Percentiles rank a stretch among this genome's conserved stretches.
These are phyloP conservation scores for Yasuhikotakia modesta DNA, from an alignment of 2,797 vertebrate genomes.

Conservation along the genomic window DNA sequence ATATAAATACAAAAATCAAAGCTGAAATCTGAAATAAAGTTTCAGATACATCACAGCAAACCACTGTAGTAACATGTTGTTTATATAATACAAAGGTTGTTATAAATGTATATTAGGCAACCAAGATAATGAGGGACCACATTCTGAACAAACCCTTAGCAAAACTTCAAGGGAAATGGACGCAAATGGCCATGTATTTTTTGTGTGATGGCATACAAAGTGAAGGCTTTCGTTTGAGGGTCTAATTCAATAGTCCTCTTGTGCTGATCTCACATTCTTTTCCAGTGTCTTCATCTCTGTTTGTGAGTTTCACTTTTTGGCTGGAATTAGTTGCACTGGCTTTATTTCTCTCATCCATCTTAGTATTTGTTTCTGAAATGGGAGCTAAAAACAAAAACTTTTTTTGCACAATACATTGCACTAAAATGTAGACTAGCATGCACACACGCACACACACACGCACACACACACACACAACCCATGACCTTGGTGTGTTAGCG, in stretches of 20 bases:
- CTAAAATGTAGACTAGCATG: background rate
- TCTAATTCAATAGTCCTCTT: constrained; percentile 53
- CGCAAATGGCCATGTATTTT: constrained; percentile 46
- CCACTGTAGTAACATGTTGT: constrained; percentile 16
- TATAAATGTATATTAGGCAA: constrained; percentile 25
- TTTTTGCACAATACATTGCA: background rate
- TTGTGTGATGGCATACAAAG: constrained; percentile 46
- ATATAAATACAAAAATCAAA: constrained; percentile 36
- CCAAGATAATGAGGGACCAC: constrained; percentile 13
- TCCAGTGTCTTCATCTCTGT: constrained; percentile 88
- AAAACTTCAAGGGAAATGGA: constrained; percentile 47
- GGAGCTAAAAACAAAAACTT: constrained; percentile 35
- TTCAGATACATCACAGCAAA: constrained; percentile 14
- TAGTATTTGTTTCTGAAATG: constrained; percentile 50
- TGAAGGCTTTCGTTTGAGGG: constrained; percentile 31
- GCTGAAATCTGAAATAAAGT: background rate
- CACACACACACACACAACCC: too few species aligned
- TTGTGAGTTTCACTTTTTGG: constrained; percentile 45
- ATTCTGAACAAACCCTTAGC: constrained; percentile 47
- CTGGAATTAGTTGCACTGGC: constrained; percentile 43
- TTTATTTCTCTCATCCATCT: constrained; percentile 49
- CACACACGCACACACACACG: too few species aligned
- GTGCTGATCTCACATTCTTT: constrained; percentile 89
- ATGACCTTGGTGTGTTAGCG: too few species aligned
- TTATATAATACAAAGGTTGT: constrained; percentile 34